Percentiles rank a stretch among this genome's conserved stretches.
phyloP scores from a whole-genome alignment of 2,113 vertebrate genomes.

The Microtus ochrogaster region DNA sequence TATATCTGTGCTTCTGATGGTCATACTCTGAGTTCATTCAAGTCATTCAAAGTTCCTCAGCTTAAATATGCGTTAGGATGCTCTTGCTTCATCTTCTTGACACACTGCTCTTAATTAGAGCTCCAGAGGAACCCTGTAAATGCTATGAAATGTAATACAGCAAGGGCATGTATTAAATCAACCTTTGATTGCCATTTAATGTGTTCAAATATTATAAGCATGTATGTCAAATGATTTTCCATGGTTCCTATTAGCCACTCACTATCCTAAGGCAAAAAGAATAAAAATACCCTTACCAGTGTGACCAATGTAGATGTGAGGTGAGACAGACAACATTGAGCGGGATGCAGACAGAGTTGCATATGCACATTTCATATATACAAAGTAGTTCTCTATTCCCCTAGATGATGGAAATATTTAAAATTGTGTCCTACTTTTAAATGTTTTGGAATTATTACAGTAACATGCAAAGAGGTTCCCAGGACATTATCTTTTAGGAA shows the following conservation, averaged over 20 bases:
- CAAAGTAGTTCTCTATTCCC: neutral
- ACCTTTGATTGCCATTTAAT: neutral
- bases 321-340: neutral
- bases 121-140: neutral
- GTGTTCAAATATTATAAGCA: neutral
- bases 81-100: neutral
- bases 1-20: neutral
- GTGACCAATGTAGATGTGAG: neutral
- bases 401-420: neutral
- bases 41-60: neutral
- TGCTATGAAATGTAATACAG: neutral
- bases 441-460: neutral
- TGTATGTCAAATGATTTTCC: neutral
- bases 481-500: slow-evolving; percentile 4
- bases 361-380: neutral
- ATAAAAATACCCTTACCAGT: neutral
- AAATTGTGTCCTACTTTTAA: neutral
- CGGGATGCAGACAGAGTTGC: neutral
- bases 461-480: neutral
- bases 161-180: neutral
- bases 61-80: neutral
- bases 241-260: neutral
- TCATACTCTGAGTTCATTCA: neutral
- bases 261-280: neutral
- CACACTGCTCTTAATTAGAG: neutral